Base-by-base conservation (phyloP, 1,140 invertebrate genomes). In the Musca vetustissima region DNA sequence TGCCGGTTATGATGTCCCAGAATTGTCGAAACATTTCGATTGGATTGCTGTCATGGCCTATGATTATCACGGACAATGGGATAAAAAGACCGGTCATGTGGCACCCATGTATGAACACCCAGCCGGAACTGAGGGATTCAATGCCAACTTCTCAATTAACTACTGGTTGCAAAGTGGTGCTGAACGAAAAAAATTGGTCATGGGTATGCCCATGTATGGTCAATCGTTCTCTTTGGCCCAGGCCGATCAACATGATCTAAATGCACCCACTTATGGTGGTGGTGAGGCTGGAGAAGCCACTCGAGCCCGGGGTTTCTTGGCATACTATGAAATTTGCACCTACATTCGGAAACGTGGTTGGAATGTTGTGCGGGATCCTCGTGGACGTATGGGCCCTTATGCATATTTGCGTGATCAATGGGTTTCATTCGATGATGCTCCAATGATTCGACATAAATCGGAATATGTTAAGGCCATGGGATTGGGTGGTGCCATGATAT, bases 21-120 rank as follows among this genome's bases (percentile, higher is more conserved):
- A 87, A 0, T 71, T 95, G 1, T 87, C 88, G 0, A 83, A 87
- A 65, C 87, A 91, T 70, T 83, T 95, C 0, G 93, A 96, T 77
- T 96, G 93, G 92, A 85, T 89, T 14, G 87, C 90, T 1, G 89
- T 96, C 2, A 95, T 95, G 89, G 89, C 92, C 1, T 95, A 95
- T 73, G 93, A 95, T 74, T 95, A 89, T 77, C 93, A 95, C 73
- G 93, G 93, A 0, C 89, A 93, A 72, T 93, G 92, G 88, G 92
- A 93, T 71, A 92, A 92, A 71, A 88, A 88, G 73, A 95, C 93
- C 4, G 92, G 92, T 3, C 93, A 95, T 75, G 88, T 94, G 17
- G 88, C 93, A 0, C 93, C 93, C 0, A 83, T 95, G 69, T 92
- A 90, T 73, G 85, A 87, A 64, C 89, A 92, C 73, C 86, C 89